phyloP scores from a whole-genome alignment of 2,113 vertebrate species.

The Manacus vitellinus region DNA sequence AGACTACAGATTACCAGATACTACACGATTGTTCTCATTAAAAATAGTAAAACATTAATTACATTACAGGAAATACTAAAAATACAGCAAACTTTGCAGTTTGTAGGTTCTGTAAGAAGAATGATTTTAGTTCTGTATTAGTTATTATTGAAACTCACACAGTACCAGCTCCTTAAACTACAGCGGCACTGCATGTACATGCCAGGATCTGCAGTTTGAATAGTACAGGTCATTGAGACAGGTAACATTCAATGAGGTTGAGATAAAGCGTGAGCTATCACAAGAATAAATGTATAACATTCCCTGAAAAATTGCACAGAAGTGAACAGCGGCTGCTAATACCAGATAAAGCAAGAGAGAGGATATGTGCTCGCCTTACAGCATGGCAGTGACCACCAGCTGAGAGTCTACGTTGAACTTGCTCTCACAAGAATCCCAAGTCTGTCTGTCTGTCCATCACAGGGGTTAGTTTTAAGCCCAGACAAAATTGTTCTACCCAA shows the following conservation, averaged over 20 bases:
- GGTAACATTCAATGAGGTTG: neutral
- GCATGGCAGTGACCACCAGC: rapidly evolving
- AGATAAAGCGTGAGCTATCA: neutral
- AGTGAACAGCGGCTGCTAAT: neutral
- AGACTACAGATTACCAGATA: conserved; percentile 18
- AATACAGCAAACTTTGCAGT: neutral
- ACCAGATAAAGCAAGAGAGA: neutral
- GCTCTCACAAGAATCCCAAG: neutral
- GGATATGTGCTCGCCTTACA: neutral
- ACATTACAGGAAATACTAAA: conserved; percentile 29
- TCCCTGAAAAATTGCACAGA: neutral
- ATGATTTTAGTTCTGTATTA: neutral
- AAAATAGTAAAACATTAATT: conserved; percentile 35
- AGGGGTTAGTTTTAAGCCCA: neutral
- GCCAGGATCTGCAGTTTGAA: neutral
- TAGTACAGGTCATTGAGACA: neutral
- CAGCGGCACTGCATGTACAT: neutral
- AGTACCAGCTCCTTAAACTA: neutral
- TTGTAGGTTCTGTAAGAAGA: neutral
- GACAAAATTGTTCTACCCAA: neutral
- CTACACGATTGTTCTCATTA: conserved; percentile 19
- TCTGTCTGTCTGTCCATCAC: neutral
- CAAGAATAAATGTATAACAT: neutral
- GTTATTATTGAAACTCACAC: neutral
- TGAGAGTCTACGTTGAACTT: neutral